Evolutionary conservation across 2,797 vertebrate genomes (phyloP), one percentile per base, ranked within the genome.

Genomic region (Percopsis omiscomaycus): DNA sequence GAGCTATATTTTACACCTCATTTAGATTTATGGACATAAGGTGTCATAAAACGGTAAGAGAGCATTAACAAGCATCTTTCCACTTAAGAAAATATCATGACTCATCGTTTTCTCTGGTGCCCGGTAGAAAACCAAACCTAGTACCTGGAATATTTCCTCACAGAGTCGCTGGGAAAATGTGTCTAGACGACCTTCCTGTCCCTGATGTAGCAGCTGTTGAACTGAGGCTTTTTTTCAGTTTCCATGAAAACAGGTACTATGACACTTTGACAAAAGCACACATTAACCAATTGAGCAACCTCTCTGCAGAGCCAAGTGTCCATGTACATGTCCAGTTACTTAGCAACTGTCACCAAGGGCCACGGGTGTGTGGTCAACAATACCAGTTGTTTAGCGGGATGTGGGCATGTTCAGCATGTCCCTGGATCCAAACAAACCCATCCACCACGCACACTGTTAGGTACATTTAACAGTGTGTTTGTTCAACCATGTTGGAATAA

Each of bases 1-100:
- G 32, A 62, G 64, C 73, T 51, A 13, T 60, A 64, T 80, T 84
- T 82, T 69, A 80, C 84, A 83, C 71, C 78, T 84, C 78, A 73
- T 82, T 83, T 75, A 37, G 74, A 86, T 76, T 27, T 64, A 64
- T 54, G 73, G 68, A 61, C 78, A 45, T 70, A 56, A 67, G 59
- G 62, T 50, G n/a, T 52, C 64, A 63, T 83, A 77, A 84, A 81
- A 55, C 44, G 78, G 68, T 59, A 49, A 47, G 61, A 42, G 55
- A 30, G 57, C 59, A 55, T 75, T 81, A 75, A 67, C 61, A 66
- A 60, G 29, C 71, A 61, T 48, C 37, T 65, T 69, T 71, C 51
- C 28, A 44, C 65, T 59, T 67, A 29, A 55, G n/a, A 14, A 48
- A 57, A 64, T 6, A 45, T 14, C 22, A 42, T 65, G 42, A 57